Conservation (phyloP, 2,797 vertebrate genomes). For the Myotis vivesi region DNA sequence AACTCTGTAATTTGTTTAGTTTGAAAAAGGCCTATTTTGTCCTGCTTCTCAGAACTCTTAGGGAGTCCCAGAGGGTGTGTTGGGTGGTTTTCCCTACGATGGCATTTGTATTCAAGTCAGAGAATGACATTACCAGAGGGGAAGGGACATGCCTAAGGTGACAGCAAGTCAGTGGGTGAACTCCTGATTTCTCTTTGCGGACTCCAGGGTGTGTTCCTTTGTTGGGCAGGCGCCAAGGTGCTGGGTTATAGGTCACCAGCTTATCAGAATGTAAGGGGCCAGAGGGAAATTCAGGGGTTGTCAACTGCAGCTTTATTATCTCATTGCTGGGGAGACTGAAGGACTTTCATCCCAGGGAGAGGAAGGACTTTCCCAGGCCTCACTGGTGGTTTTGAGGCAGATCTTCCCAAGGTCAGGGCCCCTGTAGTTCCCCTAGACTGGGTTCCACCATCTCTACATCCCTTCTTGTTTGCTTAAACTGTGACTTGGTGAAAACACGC, state of each 20-base stretch:
- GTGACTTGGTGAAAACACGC: not conserved
- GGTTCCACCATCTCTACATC: not conserved
- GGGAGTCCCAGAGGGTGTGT: not conserved
- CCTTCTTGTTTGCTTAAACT: not conserved
- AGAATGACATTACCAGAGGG: not conserved
- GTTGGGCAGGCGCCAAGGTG: not conserved
- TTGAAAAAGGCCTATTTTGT: not conserved
- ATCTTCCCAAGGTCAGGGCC: not conserved
- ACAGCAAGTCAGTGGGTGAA: not conserved
- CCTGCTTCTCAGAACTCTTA: not conserved
- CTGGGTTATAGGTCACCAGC: not conserved
- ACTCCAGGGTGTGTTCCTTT: accelerated
- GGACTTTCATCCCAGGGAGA: not conserved
- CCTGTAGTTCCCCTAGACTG: not conserved
- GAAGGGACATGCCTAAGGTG: not conserved
- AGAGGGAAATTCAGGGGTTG: not conserved
- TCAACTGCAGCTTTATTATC: not conserved
- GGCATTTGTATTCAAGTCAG: not conserved
- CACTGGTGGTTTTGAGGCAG: not conserved
- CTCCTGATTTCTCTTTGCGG: not conserved
- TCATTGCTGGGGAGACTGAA: not conserved
- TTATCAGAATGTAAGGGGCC: not conserved
- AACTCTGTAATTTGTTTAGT: not conserved
- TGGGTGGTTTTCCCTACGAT: not conserved
- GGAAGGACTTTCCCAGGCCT: not conserved